Conservation (phyloP, 1,140 invertebrate species). For the Diorhabda carinulata region DNA sequence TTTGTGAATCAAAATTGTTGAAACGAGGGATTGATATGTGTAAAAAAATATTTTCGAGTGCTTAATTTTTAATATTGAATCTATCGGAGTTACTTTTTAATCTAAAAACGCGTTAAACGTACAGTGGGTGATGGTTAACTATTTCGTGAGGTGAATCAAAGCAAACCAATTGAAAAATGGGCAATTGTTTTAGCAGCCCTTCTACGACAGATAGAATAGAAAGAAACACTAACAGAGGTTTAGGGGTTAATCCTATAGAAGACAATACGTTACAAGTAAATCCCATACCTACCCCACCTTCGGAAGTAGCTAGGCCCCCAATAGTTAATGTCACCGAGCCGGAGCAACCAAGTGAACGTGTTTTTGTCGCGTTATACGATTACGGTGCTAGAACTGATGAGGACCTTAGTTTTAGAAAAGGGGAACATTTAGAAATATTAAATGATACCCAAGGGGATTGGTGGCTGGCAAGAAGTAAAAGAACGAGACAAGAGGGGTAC, state of each 20-base stretch:
- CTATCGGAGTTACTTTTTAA: conserved; percentile 8
- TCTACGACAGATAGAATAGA: conserved; percentile 62
- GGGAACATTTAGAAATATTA: conserved; percentile 95
- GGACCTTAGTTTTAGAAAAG: conserved; percentile 96
- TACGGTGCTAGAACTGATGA: conserved; percentile 99
- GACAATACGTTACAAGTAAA: conserved; percentile 58
- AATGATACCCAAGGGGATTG: conserved; percentile 98
- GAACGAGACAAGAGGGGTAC: conserved; percentile 93
- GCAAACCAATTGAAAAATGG: conserved; percentile 51
- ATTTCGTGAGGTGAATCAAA: conserved; percentile 30
- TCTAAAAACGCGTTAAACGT: not conserved
- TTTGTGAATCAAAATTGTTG: conserved; percentile 23
- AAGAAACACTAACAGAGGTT: conserved; percentile 50
- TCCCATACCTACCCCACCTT: conserved; percentile 62
- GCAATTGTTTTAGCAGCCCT: conserved; percentile 68
- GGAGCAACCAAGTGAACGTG: conserved; percentile 68
- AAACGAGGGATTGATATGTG: conserved; percentile 14
- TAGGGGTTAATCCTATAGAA: conserved; percentile 51
- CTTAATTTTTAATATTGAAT: not conserved
- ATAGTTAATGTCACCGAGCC: conserved; percentile 60
- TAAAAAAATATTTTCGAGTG: not conserved
- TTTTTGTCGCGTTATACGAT: conserved; percentile 97
- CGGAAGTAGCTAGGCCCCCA: conserved; percentile 55
- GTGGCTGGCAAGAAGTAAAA: conserved; percentile 96
- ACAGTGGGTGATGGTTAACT: conserved; percentile 19